A percentile compares a stretch with the other conserved stretches of the same genome.
Evolutionary conservation across 2,113 vertebrate species (phyloP).

Genomic region (Anser cygnoides): DNA sequence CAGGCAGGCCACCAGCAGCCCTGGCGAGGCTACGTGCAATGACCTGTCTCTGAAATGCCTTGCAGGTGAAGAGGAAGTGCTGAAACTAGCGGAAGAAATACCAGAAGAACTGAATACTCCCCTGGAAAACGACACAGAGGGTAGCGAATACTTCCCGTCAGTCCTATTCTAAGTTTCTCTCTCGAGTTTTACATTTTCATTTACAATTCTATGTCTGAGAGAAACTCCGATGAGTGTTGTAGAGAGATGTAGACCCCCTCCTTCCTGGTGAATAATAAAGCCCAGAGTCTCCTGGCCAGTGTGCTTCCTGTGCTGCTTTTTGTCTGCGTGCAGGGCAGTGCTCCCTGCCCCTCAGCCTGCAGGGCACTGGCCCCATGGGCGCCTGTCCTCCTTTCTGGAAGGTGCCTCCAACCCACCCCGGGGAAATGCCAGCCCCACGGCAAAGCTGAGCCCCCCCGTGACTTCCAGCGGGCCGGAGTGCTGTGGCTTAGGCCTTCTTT

Average conservation of each 20-base stretch:
- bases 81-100: conserved; percentile 14
- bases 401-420: not conserved
- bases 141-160: not conserved
- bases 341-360: not conserved
- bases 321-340: not conserved
- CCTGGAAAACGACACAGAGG: conserved; percentile 22
- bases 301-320: not conserved
- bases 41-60: not conserved
- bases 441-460: not conserved
- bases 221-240: not conserved
- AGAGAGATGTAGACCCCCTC: not conserved
- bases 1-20: not conserved
- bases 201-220: not conserved
- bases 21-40: not conserved
- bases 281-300: accelerated
- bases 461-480: not conserved
- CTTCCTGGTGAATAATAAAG: not conserved
- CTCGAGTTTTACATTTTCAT: too few relatives aligned
- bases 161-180: conserved; percentile 21
- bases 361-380: not conserved
- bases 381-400: not conserved
- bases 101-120: not conserved
- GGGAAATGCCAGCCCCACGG: not conserved
- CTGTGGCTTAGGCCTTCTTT: not conserved
- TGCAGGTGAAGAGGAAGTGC: conserved; percentile 53